A percentile compares a stretch with the other conserved stretches of the same genome.
These are phyloP conservation scores for Drosophila varians DNA, from an alignment of 1,140 invertebrate genomes.

Conservation along the genomic window DNA sequence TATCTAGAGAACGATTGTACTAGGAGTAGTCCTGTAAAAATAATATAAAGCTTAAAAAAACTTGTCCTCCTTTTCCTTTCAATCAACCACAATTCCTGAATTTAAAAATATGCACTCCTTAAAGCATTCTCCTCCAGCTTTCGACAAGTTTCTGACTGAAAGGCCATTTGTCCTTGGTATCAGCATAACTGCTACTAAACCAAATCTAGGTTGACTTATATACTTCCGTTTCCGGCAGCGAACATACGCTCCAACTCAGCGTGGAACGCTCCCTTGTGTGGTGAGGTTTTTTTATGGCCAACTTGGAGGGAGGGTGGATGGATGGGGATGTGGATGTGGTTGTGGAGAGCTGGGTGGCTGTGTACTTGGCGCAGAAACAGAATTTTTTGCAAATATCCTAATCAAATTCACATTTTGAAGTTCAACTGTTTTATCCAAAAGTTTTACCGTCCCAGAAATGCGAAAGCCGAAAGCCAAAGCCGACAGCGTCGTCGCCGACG, in stretches of 20 bases:
- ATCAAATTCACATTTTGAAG: constrained; percentile 83
- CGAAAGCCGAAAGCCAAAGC: constrained; percentile 28
- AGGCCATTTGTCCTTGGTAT: constrained; percentile 51
- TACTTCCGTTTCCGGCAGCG: constrained; percentile 49
- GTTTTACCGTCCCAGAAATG: constrained; percentile 60
- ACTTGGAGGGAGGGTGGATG: constrained; percentile 4
- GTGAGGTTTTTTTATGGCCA: constrained; percentile 34
- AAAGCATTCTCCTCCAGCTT: constrained; percentile 23
- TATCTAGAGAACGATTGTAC: constrained; percentile 6
- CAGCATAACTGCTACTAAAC: constrained; percentile 48
- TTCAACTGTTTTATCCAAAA: constrained; percentile 83
- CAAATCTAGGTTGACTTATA: constrained; percentile 53
- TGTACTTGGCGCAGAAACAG: constrained; percentile 75
- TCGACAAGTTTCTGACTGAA: constrained; percentile 48
- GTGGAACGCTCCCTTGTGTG: constrained; percentile 8
- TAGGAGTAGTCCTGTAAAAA: background rate
- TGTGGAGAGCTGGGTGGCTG: constrained; percentile 13
- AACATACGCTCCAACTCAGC: constrained; percentile 42
- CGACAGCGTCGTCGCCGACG: constrained; percentile 45
- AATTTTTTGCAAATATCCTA: constrained; percentile 83
- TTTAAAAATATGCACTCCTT: constrained; percentile 19
- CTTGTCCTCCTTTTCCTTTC: background rate
- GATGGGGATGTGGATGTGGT: constrained; percentile 3
- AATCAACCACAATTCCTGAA: background rate
- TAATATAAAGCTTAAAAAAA: background rate